Evolutionary conservation across 37 sponge, comb jelly and placozoan species (phyloP), one percentile per base, ranked within the genome.

Genomic region (Dysidea cf. avara): DNA sequence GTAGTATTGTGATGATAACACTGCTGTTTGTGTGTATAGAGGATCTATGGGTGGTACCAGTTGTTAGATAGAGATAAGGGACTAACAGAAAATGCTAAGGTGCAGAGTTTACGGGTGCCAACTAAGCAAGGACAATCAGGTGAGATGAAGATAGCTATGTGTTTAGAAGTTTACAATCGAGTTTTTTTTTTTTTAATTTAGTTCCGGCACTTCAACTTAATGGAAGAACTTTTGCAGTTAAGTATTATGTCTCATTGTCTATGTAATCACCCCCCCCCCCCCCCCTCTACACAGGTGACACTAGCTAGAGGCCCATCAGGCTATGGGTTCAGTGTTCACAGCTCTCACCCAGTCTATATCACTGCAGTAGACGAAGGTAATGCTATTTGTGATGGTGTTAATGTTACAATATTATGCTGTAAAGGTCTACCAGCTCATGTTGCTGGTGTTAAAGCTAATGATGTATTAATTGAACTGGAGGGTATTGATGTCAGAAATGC

Each of bases 11-110:
- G 47, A 14, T 3, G 7, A 36, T 66, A 25, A 39, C 43, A 11
- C 25, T 66, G 71, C 30, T 20, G 2, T 35, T 3, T 32, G 2
- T 54, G 2, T 24, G 1, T 56, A 0, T 39, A 87, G 90, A 60
- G 71, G 22, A 39, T 81, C 16, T 69, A 90, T 60, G 91, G 91
- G 3, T 90, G 91, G 91, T 90, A 81, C 34, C 78, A 85, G 50
- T 71, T 90, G 49, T 66, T 90, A 54, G 82, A 75, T 26, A 69
- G 64, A 2, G 53, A 35, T 13, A 75, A 39, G 26, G 91, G 91
- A 22, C 17, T 46, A n/a, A 58, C 1, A 1, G 78, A 81, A 52
- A 76, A 85, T 37, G 53, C 39, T 2, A 66, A 54, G 26, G 91
- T 90, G 39, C 78, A 82, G 1, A 22, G 50, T 6, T 67, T n/a